phyloP scores from a whole-genome alignment of 2,797 vertebrate genomes.

The Microctenopoma stevenorrisi region DNA sequence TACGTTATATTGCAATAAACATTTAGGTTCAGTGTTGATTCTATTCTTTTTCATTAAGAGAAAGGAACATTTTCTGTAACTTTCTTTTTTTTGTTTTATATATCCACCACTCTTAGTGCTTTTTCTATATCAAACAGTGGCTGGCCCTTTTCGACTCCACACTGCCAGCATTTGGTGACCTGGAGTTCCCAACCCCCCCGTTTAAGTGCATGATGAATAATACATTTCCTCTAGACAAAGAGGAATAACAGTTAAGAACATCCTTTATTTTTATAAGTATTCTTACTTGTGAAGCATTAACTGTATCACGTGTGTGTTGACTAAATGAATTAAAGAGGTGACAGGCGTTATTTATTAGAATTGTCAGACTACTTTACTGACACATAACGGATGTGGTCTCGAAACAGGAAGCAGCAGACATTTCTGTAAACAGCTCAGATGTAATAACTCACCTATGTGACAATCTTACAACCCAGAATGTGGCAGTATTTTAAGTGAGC shows the following conservation, averaged over 20 bases:
- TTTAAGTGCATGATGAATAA: conserved; percentile 73
- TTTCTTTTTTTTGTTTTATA: conserved; percentile 9
- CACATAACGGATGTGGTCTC: conserved; percentile 72
- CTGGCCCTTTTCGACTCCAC: conserved; percentile 52
- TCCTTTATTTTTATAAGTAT: conserved; percentile 32
- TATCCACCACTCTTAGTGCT: conserved; percentile 17
- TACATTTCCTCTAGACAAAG: conserved; percentile 51
- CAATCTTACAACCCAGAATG: neutral
- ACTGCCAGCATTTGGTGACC: conserved; percentile 60
- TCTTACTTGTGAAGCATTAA: conserved; percentile 8
- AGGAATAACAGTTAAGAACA: conserved; percentile 25
- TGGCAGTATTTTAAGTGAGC: neutral
- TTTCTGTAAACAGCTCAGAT: conserved; percentile 20
- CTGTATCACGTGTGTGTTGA: conserved; percentile 1
- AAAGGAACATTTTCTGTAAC: conserved; percentile 7
- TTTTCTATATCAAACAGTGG: conserved; percentile 61
- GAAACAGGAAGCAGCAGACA: conserved; percentile 64
- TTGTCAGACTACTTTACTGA: neutral
- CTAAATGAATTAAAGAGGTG: neutral
- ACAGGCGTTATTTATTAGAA: conserved; percentile 7
- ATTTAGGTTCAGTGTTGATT: neutral
- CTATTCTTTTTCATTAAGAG: conserved; percentile 6
- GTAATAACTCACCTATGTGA: conserved; percentile 23
- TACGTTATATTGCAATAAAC: neutral
- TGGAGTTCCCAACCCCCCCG: conserved; percentile 53